These are phyloP conservation scores for Pangasius djambal DNA, from an alignment of 2,797 vertebrate species.

Conservation along the genomic window DNA sequence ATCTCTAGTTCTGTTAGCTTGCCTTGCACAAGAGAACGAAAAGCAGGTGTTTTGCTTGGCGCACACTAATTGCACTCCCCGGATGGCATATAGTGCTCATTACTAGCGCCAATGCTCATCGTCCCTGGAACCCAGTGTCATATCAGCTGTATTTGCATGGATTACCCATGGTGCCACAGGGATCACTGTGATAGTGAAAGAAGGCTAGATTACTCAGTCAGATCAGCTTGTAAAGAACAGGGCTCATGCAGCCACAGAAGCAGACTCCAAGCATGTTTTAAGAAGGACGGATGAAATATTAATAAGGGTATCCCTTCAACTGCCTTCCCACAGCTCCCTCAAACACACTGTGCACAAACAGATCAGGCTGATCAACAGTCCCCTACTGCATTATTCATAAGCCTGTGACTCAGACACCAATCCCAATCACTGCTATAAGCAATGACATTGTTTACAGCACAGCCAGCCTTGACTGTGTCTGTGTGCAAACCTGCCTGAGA, in stretches of 20 bases:
- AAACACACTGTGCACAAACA: conserved; percentile 34
- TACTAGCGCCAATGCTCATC: conserved; percentile 18
- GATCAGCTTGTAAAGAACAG: conserved; percentile 37
- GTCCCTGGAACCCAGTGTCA: conserved; percentile 53
- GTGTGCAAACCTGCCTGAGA: background rate
- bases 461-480: background rate
- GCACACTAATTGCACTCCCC: conserved; percentile 24
- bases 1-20: conserved; percentile 4
- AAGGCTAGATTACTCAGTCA: conserved; percentile 33
- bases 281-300: conserved; percentile 55
- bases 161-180: conserved; percentile 57
- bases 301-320: conserved; percentile 48
- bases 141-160: conserved; percentile 58
- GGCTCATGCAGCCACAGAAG: conserved; percentile 16
- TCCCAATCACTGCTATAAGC: conserved; percentile 18
- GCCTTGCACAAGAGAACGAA: conserved; percentile 9
- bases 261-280: conserved; percentile 30
- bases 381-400: conserved; percentile 49
- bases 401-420: conserved; percentile 26
- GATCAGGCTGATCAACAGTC: conserved; percentile 30
- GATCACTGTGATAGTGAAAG: conserved; percentile 37
- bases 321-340: conserved; percentile 29
- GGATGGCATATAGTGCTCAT: conserved; percentile 1
- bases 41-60: conserved; percentile 34
- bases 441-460: conserved; percentile 26